A percentile compares a stretch with the other conserved stretches of the same genome.
phyloP scores from a whole-genome alignment of 1,140 invertebrate genomes.

The Brachionus rubens region DNA sequence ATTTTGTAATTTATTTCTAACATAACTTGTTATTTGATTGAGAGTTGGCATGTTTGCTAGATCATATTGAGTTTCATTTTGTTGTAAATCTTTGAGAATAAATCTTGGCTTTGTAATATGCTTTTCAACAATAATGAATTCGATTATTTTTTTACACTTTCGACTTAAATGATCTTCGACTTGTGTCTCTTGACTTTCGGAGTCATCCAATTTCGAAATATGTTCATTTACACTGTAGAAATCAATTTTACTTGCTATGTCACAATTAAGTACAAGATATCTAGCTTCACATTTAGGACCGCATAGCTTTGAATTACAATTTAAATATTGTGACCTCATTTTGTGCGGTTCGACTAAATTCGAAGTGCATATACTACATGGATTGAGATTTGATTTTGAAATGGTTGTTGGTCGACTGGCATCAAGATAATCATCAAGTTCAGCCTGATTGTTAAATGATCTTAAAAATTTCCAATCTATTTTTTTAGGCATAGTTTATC shows the following conservation, averaged over 20 bases:
- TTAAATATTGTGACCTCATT: conserved; percentile 19
- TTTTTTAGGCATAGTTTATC: conserved; percentile 2
- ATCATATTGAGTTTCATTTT: not conserved
- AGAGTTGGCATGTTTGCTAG: not conserved
- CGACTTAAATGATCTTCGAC: conserved; percentile 9
- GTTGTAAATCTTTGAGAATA: not conserved
- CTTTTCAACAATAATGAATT: not conserved
- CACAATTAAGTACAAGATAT: not conserved
- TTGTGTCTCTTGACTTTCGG: not conserved
- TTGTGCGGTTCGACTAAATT: conserved; percentile 19
- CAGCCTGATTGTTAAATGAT: conserved; percentile 1
- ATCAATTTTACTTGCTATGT: conserved; percentile 14
- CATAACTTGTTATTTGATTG: conserved; percentile 6
- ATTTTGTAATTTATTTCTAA: conserved; percentile 8
- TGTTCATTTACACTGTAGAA: conserved; percentile 17
- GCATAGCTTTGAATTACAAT: conserved; percentile 22
- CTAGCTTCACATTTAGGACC: not conserved
- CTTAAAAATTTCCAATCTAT: conserved; percentile 22
- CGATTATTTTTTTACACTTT: conserved; percentile 35
- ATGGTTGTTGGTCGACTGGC: not conserved
- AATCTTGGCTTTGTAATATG: conserved; percentile 21
- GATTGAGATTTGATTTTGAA: conserved; percentile 5
- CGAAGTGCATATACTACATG: not conserved
- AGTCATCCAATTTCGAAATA: not conserved
- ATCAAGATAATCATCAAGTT: conserved; percentile 5